phyloP scores from a whole-genome alignment of 2,113 vertebrate genomes.

The Barbus barbus region DNA sequence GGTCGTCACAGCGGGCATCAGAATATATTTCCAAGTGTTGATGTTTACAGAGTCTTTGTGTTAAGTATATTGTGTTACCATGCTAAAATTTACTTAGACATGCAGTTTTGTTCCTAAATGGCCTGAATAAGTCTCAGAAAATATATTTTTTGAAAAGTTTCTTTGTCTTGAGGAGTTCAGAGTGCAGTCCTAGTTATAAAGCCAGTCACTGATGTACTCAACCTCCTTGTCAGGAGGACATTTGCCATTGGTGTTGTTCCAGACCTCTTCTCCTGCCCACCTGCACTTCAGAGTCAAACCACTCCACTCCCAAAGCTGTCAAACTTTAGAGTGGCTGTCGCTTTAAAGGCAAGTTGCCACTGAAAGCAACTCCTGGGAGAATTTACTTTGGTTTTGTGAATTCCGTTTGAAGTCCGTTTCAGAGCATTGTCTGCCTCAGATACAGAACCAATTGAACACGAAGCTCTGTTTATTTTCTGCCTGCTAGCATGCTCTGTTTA shows the following conservation, averaged over 20 bases:
- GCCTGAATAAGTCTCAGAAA: neutral
- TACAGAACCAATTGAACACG: neutral
- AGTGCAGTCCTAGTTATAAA: neutral
- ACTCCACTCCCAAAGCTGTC: constrained; percentile 3
- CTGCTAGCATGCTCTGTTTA: neutral
- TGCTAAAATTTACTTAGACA: too few relatives aligned
- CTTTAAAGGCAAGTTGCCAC: constrained; percentile 21
- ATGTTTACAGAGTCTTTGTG: neutral
- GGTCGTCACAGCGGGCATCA: neutral
- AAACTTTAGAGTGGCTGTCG: neutral
- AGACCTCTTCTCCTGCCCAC: neutral
- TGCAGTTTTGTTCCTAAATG: neutral
- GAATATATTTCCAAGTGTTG: neutral
- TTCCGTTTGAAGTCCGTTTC: constrained; percentile 20
- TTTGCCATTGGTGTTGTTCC: too few relatives aligned
- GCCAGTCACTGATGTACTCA: neutral
- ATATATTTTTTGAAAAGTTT: neutral
- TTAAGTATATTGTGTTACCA: neutral
- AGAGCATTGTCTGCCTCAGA: constrained; percentile 15
- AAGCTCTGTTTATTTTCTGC: neutral
- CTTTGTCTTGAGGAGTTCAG: neutral
- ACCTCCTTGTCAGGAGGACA: too few relatives aligned
- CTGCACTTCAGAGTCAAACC: constrained; percentile 14
- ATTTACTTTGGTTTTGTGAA: neutral
- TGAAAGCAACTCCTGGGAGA: constrained; percentile 24